A percentile compares a stretch with the other conserved stretches of the same genome.
These are phyloP conservation scores for Labeo rohita DNA, from an alignment of 2,113 vertebrate species.

Conservation along the genomic window DNA sequence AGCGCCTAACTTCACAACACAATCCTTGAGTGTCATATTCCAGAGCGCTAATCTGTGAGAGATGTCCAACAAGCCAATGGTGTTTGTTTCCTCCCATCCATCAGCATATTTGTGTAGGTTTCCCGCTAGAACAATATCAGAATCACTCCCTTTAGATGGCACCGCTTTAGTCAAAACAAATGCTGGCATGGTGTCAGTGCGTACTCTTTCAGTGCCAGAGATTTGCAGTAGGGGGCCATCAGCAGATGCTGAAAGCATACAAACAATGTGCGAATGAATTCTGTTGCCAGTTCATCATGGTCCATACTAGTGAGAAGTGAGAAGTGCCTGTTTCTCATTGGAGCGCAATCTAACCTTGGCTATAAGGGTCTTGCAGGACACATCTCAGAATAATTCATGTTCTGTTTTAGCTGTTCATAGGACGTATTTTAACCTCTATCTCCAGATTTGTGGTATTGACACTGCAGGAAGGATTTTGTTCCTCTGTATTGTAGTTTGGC, in stretches of 20 bases:
- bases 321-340: neutral
- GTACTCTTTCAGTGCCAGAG: slow-evolving; percentile 59
- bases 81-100: neutral
- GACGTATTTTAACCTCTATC: neutral
- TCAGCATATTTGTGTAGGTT: slow-evolving; percentile 53
- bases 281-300: slow-evolving; percentile 1
- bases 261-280: neutral
- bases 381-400: neutral
- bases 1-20: neutral
- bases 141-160: slow-evolving; percentile 58
- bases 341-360: neutral
- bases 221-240: slow-evolving; percentile 64
- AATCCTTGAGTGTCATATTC: neutral
- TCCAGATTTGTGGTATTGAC: neutral
- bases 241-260: slow-evolving; percentile 21
- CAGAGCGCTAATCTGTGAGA: slow-evolving; percentile 1
- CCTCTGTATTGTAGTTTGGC: neutral
- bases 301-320: neutral
- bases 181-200: slow-evolving; percentile 61
- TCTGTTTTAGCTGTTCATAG: neutral
- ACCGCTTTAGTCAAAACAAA: slow-evolving; percentile 65
- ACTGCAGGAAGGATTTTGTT: neutral
- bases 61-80: neutral
- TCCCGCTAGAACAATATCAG: slow-evolving; percentile 44
- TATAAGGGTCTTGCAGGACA: neutral